Base-by-base conservation (phyloP, 2,888 invertebrate species). In the Synanthedon tipuliformis region DNA sequence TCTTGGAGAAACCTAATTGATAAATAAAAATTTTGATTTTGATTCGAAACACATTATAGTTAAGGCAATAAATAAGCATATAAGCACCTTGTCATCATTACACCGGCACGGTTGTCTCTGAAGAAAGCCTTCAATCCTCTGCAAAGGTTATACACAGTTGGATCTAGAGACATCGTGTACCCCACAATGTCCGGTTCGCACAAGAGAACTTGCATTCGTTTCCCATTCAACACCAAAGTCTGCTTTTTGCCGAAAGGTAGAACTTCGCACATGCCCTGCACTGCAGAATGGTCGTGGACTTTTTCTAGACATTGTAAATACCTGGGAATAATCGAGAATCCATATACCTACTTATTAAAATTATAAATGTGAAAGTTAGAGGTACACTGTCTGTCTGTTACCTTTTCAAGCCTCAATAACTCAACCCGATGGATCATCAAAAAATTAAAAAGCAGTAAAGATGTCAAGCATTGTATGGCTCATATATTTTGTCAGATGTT, bases 41-140 rank as follows among this genome's bases (percentile, higher is more conserved):
- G 40, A 52, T 4, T 49, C 49, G 15, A 34, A 34, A 50, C 12
- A 8, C 53, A 11, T 49, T 27, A n/a, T 48, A 48, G 40, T 3
- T 40, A 48, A 12, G 48, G 10, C 8, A 13, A 27, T 53, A 8
- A 23, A 52, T 8, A 13, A 48, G 18, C 50, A 51, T 34, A 1
- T 5, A 34, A 34, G 34, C 34, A 83, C 86, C 85, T 76, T 1
- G 86, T 73, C 53, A 87, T 55, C 56, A 91, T 66, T 53, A 90
- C 68, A 0, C 89, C 90, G 16, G 89, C 86, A 13, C 81, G 72
- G 61, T 89, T 82, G 16, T 85, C 81, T 51, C 76, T 75, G 60
- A 90, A 90, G 65, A 90, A 90, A 4, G 89, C 86, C 52, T 79
- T 86, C 18, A 90, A 59, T 1, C 89, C 90, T 60, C 89, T 84